A percentile compares a stretch with the other conserved stretches of the same genome.
Evolutionary conservation across 2,888 invertebrate genomes (phyloP).

Genomic region (Cordilura impudica): DNA sequence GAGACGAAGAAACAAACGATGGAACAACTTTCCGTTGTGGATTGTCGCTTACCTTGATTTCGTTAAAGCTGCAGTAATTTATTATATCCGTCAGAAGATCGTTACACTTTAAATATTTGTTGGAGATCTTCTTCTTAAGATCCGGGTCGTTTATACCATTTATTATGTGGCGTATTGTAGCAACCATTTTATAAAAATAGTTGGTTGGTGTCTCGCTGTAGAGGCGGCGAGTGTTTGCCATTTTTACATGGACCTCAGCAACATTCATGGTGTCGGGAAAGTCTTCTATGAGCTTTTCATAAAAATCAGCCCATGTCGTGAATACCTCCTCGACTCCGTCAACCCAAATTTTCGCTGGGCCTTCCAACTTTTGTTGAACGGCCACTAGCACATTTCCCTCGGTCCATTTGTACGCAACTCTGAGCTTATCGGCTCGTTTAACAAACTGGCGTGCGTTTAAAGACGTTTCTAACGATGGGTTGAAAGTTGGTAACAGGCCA

Average conservation of each 20-base stretch:
- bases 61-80: too few species aligned
- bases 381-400: constrained; percentile 35
- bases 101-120: neutral
- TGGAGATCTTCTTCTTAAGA: constrained; percentile 40
- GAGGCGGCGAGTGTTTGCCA: constrained; percentile 18
- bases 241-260: constrained; percentile 35
- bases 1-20: neutral
- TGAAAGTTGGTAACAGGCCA: constrained; percentile 27
- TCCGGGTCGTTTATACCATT: constrained; percentile 34
- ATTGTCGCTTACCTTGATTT: neutral
- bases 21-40: neutral
- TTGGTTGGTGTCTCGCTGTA: neutral
- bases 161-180: constrained; percentile 43
- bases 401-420: constrained; percentile 43
- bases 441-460: constrained; percentile 22
- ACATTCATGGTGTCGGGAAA: neutral
- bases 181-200: constrained; percentile 48
- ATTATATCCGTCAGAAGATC: too few species aligned
- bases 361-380: constrained; percentile 49
- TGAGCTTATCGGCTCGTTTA: constrained; percentile 24
- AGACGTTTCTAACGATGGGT: constrained; percentile 31
- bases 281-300: constrained; percentile 1
- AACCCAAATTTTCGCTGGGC: constrained; percentile 41
- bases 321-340: constrained; percentile 35
- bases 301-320: constrained; percentile 31